Evolutionary conservation across 2,888 invertebrate genomes (phyloP), one percentile per base, ranked within the genome.

Genomic region (Microplitis manilae): DNA sequence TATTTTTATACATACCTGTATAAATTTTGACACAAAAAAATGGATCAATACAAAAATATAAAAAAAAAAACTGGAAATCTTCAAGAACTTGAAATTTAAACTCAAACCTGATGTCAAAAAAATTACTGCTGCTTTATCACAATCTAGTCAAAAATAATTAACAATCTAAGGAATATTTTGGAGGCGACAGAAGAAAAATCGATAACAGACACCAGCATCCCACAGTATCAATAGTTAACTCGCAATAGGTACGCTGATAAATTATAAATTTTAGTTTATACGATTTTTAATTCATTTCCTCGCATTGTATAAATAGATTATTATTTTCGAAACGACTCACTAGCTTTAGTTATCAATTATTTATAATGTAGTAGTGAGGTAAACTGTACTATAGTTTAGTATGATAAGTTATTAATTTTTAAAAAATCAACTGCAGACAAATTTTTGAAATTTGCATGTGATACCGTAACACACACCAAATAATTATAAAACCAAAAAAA

Each of bases 301-400:
- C 50, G 50, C 50, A 50, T 50, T 50, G 50, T 50, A 50, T 13
- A 50, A 50, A 50, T 13, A 50, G 8, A 9, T 8, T 50, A 13
- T 50, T 13, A 13, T 50, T 50, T 41, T 20, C 30, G 50, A 60
- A 20, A 70, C 59, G 70, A 38, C 38, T 17, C 39, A 4, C 9
- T 67, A 20, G 41, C 62, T 61, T 73, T 15, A 15, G 30, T 30
- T 30, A 30, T 30, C 30, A 30, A 41, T 40, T 64, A 73, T 13
- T 13, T 64, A 7, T 64, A 73, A 9, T 40, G n/a, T 64, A 7
- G n/a, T n/a, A 65, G 73, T 73, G 73, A 73, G 73, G 65, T 73
- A 50, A 13, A 50, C 8, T 50, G 30, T 30, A 30, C 30, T 2
- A 4, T 30, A 30, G 4, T 30, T 30, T 30, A 30, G 4, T 30